Base-by-base conservation (phyloP, 1,140 invertebrate species). In the Scylla paramamosain region DNA sequence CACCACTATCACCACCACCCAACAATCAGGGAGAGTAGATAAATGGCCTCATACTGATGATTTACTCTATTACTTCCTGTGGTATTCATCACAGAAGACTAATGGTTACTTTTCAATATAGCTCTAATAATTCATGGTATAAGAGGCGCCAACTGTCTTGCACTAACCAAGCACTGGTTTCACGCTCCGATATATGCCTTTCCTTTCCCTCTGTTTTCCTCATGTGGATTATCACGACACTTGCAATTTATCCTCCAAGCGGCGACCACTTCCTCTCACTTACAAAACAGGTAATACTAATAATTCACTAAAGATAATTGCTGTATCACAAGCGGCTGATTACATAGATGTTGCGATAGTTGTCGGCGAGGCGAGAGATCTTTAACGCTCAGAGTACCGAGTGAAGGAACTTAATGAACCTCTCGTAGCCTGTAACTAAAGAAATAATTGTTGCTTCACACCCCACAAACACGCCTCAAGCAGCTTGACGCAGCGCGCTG, bases 271-370 rank as follows among this genome's bases (percentile, higher is more conserved):
- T 77, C 67, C 67, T 77, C 67, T 20, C 67, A 77, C 67, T n/a
- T 20, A 77, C 67, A n/a, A 77, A 77, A 77, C 67, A 77, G 67
- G 67, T 77, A 77, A 77, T 77, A 77, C 67, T 77, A 77, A 77
- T 77, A 77, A 77, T 77, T 77, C 67, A 77, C 20, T 25, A n/a
- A n/a, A 77, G 67, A 77, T 77, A 77, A 77, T 77, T 77, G 67
- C 20, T 20, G 67, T 77, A 77, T 77, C 67, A 77, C 67, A 77
- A n/a, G 67, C 67, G 25, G 67, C 67, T 77, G 67, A 77, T 77
- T 77, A 77, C 67, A 77, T n/a, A 77, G 12, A 77, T 7, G 67
- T 77, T 25, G 67, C 67, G 67, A 77, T 77, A 77, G 67, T 77
- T 77, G 67, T 77, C n/a, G 67, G 67, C 67, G 67, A 77, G 25